phyloP scores from a whole-genome alignment of 1,140 invertebrate genomes.

The Archegozetes longisetosus region DNA sequence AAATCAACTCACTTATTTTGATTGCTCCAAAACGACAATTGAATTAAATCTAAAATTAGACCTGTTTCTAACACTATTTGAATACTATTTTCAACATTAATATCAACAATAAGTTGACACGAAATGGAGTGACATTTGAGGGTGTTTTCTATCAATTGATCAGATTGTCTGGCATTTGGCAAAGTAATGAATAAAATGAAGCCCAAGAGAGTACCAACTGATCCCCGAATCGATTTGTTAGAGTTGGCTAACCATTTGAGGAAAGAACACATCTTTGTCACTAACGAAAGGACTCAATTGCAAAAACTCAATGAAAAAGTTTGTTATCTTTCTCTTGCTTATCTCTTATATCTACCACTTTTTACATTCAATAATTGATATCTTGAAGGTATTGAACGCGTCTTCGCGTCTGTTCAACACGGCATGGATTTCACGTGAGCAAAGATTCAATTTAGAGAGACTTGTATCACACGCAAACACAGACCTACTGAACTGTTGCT shows the following conservation, averaged over 20 bases:
- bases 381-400: slow-evolving; percentile 40
- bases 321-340: not conserved
- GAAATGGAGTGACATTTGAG: too few species aligned
- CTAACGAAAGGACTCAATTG: slow-evolving; percentile 49
- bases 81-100: too few species aligned
- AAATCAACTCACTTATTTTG: too few species aligned
- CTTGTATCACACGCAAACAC: slow-evolving; percentile 56
- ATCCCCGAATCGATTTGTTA: slow-evolving; percentile 36
- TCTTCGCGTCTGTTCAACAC: slow-evolving; percentile 51
- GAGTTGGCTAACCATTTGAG: slow-evolving; percentile 50
- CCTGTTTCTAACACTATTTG: too few species aligned
- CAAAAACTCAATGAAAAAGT: slow-evolving; percentile 54
- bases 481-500: slow-evolving; percentile 53
- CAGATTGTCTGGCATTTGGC: too few species aligned
- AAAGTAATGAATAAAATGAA: too few species aligned
- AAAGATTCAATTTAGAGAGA: slow-evolving; percentile 63
- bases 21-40: too few species aligned
- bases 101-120: too few species aligned
- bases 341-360: not conserved
- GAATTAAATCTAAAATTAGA: too few species aligned
- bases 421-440: slow-evolving; percentile 74
- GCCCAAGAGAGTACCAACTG: too few species aligned
- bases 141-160: too few species aligned
- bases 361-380: slow-evolving; percentile 14
- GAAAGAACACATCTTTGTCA: slow-evolving; percentile 52